Percentiles rank a stretch among this genome's conserved stretches.
Conservation (phyloP, 2,888 invertebrate species). For the Andrena hattorfiana region DNA sequence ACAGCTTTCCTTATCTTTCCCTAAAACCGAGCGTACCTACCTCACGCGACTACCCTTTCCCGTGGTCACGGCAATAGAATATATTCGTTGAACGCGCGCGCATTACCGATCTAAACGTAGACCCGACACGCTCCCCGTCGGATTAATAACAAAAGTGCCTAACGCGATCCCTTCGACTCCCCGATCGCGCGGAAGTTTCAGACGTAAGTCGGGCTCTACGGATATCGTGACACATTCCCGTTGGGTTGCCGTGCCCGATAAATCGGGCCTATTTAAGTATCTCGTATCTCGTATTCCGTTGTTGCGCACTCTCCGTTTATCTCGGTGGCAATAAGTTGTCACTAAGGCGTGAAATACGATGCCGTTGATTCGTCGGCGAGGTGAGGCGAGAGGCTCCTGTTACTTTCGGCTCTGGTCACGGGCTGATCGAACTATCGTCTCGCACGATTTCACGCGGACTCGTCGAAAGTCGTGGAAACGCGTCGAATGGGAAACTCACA, state of each 20-base stretch:
- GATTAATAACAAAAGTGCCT: neutral
- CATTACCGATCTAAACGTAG: slow-evolving; percentile 24
- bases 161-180: neutral
- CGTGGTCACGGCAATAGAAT: slow-evolving; percentile 10
- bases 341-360: neutral
- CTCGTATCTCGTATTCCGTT: too few species aligned
- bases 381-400: neutral
- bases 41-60: slow-evolving; percentile 14
- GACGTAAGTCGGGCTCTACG: neutral
- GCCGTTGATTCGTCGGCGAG: neutral
- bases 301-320: too few species aligned
- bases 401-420: neutral
- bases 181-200: neutral
- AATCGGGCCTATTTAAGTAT: too few species aligned
- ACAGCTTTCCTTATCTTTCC: neutral
- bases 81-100: neutral
- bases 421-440: neutral
- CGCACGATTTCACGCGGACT: neutral
- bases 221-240: neutral
- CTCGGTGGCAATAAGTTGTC: neutral
- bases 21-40: neutral
- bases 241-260: too few species aligned
- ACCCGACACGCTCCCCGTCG: slow-evolving; percentile 9
- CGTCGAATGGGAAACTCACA: slow-evolving; percentile 73
- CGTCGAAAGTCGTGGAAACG: neutral